Base-by-base conservation (phyloP, 1,140 invertebrate genomes). In the Eciton burchellii region DNA sequence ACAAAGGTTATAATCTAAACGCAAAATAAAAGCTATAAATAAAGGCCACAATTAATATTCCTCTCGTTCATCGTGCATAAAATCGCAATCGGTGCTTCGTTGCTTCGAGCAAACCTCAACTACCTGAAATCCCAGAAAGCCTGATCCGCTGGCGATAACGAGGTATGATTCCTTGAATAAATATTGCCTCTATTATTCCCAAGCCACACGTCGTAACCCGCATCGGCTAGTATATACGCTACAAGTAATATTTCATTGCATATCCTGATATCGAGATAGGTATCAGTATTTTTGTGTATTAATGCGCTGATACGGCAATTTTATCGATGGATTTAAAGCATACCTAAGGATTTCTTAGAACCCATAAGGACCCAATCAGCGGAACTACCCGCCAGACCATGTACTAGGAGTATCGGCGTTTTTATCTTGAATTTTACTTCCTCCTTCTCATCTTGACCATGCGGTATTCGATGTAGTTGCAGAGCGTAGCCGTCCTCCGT, bases 121-220 rank as follows among this genome's bases (percentile, higher is more conserved):
- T 84, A 91, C 90, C 90, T 92, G 47, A 91, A 91, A 35, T 90
- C 47, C 91, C 91, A 92, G 62, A 88, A 92, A 52, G 14, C 16
- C n/a, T 41, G 60, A 5, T 87, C 82, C 0, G 47, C 16, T 9
- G 83, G 9, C 3, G 76, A 54, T 1, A 88, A 41, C 19, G 59
- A 66, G 0, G 60, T 63, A 9, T 92, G 91, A 16, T 74, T 90
- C 24, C 71, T 87, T 0, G 96, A 96, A 85, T 97, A 97, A 16
- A 93, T 93, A 88, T 96, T 97, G 16, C 96, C 96, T 35, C 97
- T 93, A n/a, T 95, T 95, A 90, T 97, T 97, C 59, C 96, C 96
- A 85, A 97, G 92, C 96, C 96, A 97, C 5, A 97, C 96, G 66
- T 97, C 96, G 83, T 95, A 97, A 24, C 96, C 96, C 35, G 92